Evolutionary conservation across 2,113 vertebrate species (phyloP).

Genomic region (Mirounga angustirostris): DNA sequence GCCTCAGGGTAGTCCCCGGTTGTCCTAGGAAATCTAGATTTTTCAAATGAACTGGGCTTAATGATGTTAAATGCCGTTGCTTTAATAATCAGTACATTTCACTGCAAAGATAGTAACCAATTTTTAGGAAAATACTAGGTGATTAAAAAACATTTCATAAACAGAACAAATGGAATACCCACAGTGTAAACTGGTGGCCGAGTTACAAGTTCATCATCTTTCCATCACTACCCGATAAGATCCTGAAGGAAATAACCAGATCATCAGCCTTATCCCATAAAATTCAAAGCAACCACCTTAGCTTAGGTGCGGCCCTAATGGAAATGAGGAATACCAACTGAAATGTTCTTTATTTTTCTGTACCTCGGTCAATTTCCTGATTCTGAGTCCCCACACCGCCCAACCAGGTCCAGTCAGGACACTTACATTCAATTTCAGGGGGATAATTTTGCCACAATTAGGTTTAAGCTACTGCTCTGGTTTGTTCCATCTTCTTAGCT

Average conservation of each 20-base stretch:
- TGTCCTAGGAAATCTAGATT: rapidly evolving
- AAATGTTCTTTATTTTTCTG: too few species aligned
- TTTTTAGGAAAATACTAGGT: background rate
- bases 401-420: rapidly evolving
- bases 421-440: too few species aligned
- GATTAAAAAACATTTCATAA: background rate
- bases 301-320: rapidly evolving
- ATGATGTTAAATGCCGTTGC: background rate
- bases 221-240: background rate
- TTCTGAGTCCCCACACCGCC: background rate
- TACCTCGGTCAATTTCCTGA: background rate
- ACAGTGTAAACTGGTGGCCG: background rate
- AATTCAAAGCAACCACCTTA: background rate
- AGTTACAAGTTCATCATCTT: background rate
- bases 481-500: background rate
- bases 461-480: background rate
- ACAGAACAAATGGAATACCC: background rate
- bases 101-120: background rate
- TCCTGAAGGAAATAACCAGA: background rate
- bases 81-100: background rate
- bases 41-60: background rate
- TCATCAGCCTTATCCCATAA: too few species aligned
- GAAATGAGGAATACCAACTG: background rate
- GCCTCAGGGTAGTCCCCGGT: background rate
- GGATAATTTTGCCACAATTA: background rate